Percentiles rank a stretch among this genome's conserved stretches.
Conservation (phyloP, 1,140 invertebrate genomes). For the Acromyrmex echinatior region DNA sequence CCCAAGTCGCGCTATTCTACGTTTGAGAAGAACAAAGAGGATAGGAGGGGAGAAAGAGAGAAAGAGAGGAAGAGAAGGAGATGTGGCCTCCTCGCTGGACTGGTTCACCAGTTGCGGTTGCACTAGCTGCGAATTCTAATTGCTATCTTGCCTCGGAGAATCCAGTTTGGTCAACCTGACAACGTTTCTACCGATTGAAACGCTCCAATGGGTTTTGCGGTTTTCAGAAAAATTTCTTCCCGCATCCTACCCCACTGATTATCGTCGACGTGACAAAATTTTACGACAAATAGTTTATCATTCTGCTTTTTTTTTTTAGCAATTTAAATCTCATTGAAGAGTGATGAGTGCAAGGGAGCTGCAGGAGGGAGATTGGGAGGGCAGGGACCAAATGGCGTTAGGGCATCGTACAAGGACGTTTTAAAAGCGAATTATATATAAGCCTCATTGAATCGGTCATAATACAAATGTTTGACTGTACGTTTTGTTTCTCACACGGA, state of each 20-base stretch:
- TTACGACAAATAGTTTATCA: conserved; percentile 11
- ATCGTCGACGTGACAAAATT: conserved; percentile 32
- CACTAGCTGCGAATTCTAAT: conserved; percentile 72
- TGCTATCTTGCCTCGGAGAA: conserved; percentile 56
- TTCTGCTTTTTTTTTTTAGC: neutral
- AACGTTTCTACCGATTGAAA: conserved; percentile 49
- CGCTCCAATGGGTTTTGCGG: conserved; percentile 52
- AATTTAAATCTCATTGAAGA: neutral
- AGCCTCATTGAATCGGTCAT: neutral
- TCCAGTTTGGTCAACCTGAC: conserved; percentile 56
- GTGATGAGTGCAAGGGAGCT: too few relatives aligned
- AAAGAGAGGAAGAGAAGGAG: conserved; percentile 72
- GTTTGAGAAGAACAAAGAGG: conserved; percentile 60
- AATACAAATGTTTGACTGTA: neutral
- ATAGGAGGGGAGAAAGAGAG: conserved; percentile 56
- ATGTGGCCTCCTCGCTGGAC: conserved; percentile 68
- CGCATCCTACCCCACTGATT: conserved; percentile 38
- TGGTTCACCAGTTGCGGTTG: conserved; percentile 62
- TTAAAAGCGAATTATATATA: too few relatives aligned
- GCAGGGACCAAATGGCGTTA: too few relatives aligned
- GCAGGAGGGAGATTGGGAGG: too few relatives aligned
- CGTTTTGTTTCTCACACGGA: neutral
- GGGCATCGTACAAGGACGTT: too few relatives aligned
- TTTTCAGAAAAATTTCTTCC: conserved; percentile 63
- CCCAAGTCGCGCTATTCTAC: conserved; percentile 26